These are phyloP conservation scores for Accipiter virgatus DNA, from an alignment of 2,113 vertebrate genomes.

Conservation along the genomic window DNA sequence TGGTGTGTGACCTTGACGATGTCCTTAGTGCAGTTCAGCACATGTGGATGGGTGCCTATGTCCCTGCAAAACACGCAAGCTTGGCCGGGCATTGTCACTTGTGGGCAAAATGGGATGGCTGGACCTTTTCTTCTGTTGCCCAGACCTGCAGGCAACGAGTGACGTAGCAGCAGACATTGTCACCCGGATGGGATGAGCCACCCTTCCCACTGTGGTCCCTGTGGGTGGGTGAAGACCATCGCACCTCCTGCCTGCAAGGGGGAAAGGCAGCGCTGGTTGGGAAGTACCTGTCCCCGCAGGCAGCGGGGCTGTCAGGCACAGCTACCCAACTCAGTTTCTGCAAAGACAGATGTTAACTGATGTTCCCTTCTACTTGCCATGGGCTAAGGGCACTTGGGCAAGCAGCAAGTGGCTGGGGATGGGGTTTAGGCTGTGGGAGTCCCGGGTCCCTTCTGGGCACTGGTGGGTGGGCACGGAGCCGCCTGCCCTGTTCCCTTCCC, in stretches of 20 bases:
- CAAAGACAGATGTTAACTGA: neutral
- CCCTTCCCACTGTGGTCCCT: neutral
- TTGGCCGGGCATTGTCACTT: fast-evolving
- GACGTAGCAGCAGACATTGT: neutral
- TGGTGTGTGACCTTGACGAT: neutral
- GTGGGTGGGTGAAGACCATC: fast-evolving
- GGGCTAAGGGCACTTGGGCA: neutral
- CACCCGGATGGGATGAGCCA: neutral
- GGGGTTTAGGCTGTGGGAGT: neutral
- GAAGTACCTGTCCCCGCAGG: neutral
- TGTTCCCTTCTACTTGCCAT: neutral
- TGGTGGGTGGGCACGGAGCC: neutral
- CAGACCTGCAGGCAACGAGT: neutral
- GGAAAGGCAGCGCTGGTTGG: neutral
- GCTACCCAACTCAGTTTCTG: fast-evolving
- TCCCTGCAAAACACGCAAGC: neutral
- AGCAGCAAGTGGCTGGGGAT: neutral
- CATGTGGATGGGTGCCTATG: fast-evolving
- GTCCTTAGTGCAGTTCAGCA: neutral
- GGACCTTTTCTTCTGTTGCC: neutral
- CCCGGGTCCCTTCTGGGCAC: neutral
- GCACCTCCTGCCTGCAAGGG: neutral
- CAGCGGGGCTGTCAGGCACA: neutral
- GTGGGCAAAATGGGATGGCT: neutral
- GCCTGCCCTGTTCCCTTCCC: neutral